A percentile compares a stretch with the other conserved stretches of the same genome.
These are phyloP conservation scores for Nephrotoma appendiculata DNA, from an alignment of 2,888 invertebrate species.

Conservation along the genomic window DNA sequence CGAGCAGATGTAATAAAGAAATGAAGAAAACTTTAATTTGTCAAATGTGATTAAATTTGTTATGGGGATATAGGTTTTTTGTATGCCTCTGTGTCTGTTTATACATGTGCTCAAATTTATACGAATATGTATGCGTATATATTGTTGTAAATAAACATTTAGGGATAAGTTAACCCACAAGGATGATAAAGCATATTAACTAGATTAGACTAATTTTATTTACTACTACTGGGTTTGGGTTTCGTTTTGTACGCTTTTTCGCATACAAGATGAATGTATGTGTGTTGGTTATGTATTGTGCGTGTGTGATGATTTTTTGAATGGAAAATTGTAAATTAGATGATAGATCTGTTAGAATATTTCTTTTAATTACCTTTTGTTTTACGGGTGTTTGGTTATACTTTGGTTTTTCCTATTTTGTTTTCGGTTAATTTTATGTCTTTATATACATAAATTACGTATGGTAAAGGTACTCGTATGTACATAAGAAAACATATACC, in stretches of 20 bases:
- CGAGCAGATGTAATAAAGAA: background rate
- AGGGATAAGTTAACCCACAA: background rate
- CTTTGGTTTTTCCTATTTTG: background rate
- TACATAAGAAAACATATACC: background rate
- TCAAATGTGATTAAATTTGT: background rate
- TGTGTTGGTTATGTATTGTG: background rate
- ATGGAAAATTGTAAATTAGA: background rate
- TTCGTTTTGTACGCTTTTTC: background rate
- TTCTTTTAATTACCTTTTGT: background rate
- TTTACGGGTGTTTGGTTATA: background rate
- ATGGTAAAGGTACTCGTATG: too few species aligned
- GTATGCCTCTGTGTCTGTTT: background rate
- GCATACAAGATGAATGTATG: background rate
- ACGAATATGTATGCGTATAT: background rate
- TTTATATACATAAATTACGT: background rate
- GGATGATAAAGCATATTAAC: background rate
- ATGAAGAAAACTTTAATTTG: background rate
- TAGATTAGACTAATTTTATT: background rate
- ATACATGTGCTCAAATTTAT: background rate
- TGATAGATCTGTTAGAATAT: background rate
- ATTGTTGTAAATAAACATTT: background rate
- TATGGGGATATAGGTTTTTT: background rate
- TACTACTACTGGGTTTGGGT: background rate
- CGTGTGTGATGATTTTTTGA: background rate
- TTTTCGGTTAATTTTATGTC: background rate